Evolutionary conservation across 2,797 vertebrate genomes (phyloP).

Genomic region (Hippocampus kuda): DNA sequence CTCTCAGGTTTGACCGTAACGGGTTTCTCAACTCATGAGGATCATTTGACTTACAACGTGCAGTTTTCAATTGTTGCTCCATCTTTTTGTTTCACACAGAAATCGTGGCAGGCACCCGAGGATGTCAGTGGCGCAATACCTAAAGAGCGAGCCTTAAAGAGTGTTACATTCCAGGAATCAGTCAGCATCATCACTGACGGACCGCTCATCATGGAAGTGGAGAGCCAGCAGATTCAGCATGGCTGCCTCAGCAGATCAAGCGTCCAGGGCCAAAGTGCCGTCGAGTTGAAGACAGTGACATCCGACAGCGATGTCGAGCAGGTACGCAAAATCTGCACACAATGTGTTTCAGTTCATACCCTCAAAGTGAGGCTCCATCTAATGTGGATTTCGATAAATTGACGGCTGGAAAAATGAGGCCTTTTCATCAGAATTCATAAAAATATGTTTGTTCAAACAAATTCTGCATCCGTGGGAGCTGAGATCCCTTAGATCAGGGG

Average conservation of each 20-base stretch:
- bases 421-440: too few species aligned
- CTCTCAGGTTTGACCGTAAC: neutral
- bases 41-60: neutral
- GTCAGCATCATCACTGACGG: constrained; percentile 68
- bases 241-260: constrained; percentile 50
- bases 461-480: too few species aligned
- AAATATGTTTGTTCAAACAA: too few species aligned
- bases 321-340: constrained; percentile 29
- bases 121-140: constrained; percentile 76
- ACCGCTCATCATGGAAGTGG: constrained; percentile 82
- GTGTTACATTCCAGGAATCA: constrained; percentile 78
- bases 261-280: constrained; percentile 58
- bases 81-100: constrained; percentile 58
- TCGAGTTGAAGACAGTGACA: constrained; percentile 69
- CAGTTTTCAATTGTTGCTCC: neutral
- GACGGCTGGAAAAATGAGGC: too few species aligned
- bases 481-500: too few species aligned
- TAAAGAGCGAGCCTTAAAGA: constrained; percentile 69
- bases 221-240: constrained; percentile 76
- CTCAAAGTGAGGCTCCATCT: too few species aligned
- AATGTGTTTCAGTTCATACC: too few species aligned
- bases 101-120: constrained; percentile 71
- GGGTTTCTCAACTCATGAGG: neutral
- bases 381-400: too few species aligned
- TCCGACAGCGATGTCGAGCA: constrained; percentile 82